Conservation (phyloP, 2,113 vertebrate genomes). For the Bubalus kerabau region DNA sequence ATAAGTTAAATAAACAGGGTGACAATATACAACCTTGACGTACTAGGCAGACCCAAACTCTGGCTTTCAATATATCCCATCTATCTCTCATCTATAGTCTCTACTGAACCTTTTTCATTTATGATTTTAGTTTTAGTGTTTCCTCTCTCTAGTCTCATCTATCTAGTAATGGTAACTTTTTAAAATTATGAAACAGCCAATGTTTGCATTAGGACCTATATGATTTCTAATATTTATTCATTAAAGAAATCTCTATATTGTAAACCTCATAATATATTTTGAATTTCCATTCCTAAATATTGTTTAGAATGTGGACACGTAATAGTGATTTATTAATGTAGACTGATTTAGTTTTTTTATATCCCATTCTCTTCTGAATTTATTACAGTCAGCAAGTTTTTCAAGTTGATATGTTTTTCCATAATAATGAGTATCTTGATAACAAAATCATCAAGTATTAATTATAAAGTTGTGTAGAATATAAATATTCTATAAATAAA, state of each 20-base stretch:
- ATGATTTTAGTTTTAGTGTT: not conserved
- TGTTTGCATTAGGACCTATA: not conserved
- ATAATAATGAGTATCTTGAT: not conserved
- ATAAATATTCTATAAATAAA: slow-evolving; percentile 26
- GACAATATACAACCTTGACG: too few relatives aligned
- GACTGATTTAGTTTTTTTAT: not conserved
- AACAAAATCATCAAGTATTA: not conserved
- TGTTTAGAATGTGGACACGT: not conserved
- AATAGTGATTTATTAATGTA: not conserved
- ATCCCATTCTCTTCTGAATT: not conserved
- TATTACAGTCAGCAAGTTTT: not conserved
- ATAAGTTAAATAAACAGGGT: too few relatives aligned
- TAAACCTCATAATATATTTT: not conserved
- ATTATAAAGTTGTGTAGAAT: not conserved
- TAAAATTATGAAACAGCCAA: not conserved
- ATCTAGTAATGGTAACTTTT: not conserved
- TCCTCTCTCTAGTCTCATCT: not conserved
- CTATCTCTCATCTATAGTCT: not conserved
- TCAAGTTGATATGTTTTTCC: not conserved
- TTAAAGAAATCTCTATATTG: not conserved
- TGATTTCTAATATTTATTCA: not conserved
- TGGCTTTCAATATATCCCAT: not conserved
- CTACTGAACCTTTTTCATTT: not conserved
- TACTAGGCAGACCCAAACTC: not conserved
- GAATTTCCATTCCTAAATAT: not conserved